Base-by-base conservation (phyloP, 2,888 invertebrate genomes). In the Parnassius orleans region DNA sequence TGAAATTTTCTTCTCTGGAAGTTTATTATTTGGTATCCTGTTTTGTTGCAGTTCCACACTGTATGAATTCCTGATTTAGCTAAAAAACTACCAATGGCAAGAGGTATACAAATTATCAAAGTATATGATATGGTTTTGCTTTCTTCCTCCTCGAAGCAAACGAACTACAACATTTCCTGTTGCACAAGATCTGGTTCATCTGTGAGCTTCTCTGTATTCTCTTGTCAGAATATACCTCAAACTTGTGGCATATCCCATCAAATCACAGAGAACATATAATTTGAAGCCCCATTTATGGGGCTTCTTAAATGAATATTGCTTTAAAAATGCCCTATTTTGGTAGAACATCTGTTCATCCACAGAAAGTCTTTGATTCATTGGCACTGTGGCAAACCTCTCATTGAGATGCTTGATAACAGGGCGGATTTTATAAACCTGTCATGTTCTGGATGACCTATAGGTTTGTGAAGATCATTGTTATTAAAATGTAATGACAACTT, bases 271-370 rank as follows among this genome's bases (percentile, higher is more conserved):
- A 59, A 70, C 67, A 68, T 65, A 75, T 60, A 73, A 69, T 69
- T 72, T 76, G 65, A 75, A 77, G 48, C 76, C 72, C 72, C 74
- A 75, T 65, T 74, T 74, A 64, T 76, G 75, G 63, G 75, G 74
- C 60, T 71, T 72, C 2, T 70, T 64, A 11, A 70, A 69, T 48
- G 72, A 54, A 57, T 72, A 73, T 41, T 73, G 72, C 54, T 72
- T 73, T 44, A 67, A 67, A 68, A 72, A 53, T 74, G 68, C 50
- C 70, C 57, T 54, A 68, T 67, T 73, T 79, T 79, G 57, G 74
- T 79, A 19, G 75, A 64, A 69, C 66, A 71, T 72, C 59, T 73
- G 70, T 67, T 72, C 69, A 65, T 75, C 72, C 54, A 74, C 63
- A 47, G 63, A 69, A 33, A 78, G 68, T 55, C n/a, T n/a, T n/a